Conservation (phyloP, 53 echinoderm and acorn worm genomes). For the Holothuria scabra region DNA sequence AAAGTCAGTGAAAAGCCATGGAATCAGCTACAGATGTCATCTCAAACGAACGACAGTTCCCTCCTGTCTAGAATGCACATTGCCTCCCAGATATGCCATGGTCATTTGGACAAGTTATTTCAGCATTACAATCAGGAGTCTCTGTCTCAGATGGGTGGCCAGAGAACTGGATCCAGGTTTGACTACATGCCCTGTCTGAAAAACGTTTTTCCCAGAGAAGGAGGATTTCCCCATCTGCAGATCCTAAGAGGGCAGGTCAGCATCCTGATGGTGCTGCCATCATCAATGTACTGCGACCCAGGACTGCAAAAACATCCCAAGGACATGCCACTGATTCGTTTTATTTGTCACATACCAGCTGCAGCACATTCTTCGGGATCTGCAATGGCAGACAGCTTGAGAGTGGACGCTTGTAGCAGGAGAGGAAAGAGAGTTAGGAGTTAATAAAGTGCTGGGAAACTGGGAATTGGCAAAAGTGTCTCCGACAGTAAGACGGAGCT, state of each 20-base stretch:
- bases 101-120: constrained; percentile 18
- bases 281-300: constrained; percentile 1
- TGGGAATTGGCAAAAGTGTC: constrained; percentile 28
- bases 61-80: constrained; percentile 36
- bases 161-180: too few relatives aligned
- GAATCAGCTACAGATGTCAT: constrained; percentile 17
- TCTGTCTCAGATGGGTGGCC: constrained; percentile 18
- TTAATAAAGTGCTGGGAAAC: too few relatives aligned
- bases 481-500: constrained; percentile 29
- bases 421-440: constrained; percentile 36
- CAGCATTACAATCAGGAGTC: constrained; percentile 32
- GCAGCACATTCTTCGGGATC: constrained; percentile 10
- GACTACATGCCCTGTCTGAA: constrained; percentile 37
- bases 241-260: constrained; percentile 1
- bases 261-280: constrained; percentile 44
- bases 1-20: constrained; percentile 4
- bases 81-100: constrained; percentile 41
- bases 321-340: constrained; percentile 48
- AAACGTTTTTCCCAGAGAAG: not conserved
- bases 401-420: not conserved
- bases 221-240: constrained; percentile 22
- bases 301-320: constrained; percentile 34
- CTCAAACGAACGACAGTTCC: constrained; percentile 27
- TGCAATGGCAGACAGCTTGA: constrained; percentile 23
- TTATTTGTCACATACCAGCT: constrained; percentile 26